Base-by-base conservation (phyloP, 2,797 vertebrate genomes). In the Poeciliopsis infans region DNA sequence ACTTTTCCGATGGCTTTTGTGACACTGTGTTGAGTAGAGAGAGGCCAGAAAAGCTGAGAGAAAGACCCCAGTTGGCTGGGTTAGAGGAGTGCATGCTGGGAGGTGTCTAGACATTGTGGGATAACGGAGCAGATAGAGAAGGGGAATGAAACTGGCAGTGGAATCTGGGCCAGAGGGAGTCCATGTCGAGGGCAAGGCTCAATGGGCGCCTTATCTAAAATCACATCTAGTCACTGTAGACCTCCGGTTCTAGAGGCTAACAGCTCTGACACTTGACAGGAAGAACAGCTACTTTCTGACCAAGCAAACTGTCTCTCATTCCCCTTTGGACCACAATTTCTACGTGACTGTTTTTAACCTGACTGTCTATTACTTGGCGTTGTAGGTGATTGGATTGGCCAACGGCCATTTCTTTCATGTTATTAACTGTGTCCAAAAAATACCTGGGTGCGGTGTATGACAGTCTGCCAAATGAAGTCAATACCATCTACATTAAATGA, bases 201-300 rank as follows among this genome's bases (percentile, higher is more conserved):
- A 86, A 85, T 88, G 88, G 89, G 85, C 69, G 33, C 89, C 87
- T 94, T 94, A 94, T 94, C 92, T 94, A 80, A 92, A 94, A 91
- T 88, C 93, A 87, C 36, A 85, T 92, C 89, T 82, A 66, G 83
- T 86, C 84, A 74, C 89, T 86, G 85, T 83, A 84, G 83, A 86
- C 79, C 83, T 90, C 66, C 75, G 86, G 78, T 91, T 88, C 76
- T 85, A 83, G 87, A 91, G 88, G 84, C 92, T 86, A 84, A 86
- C 80, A 68, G 77, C 88, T 86, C 77, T 94, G 95, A 94, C 93
- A 93, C 88, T 85, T 94, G 93, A 94, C 93, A 91, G 86, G 86
- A 83, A 85, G 76, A 80, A 85, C 57, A 75, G 86, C 81, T 86
- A 87, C 85, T 89, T 91, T 80, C 86, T 88, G 81, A 82, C 85